These are phyloP conservation scores for Astreopora myriophthalma DNA, from an alignment of 64 coral and sea anemone genomes.

Conservation along the genomic window DNA sequence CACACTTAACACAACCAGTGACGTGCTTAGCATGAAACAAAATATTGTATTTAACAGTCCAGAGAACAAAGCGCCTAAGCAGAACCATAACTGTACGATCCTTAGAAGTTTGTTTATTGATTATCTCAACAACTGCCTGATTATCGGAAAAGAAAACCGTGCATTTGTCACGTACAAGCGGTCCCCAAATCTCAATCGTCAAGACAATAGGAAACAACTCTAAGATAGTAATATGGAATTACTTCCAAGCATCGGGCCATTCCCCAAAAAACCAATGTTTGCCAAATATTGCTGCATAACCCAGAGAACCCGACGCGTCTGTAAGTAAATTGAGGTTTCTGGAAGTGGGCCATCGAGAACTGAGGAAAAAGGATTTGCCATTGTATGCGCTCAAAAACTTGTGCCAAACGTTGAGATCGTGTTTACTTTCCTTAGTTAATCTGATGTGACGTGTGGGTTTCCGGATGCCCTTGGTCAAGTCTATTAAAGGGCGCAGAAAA, in stretches of 20 bases:
- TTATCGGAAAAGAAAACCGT: conserved; percentile 12
- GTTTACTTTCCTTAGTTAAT: no score
- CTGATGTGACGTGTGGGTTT: no score
- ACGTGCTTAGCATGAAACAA: conserved; percentile 15
- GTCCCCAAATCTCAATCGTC: conserved; percentile 9
- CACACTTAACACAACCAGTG: background rate
- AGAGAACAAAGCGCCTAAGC: background rate
- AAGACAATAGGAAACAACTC: background rate
- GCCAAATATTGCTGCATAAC: conserved; percentile 28
- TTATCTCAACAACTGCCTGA: background rate
- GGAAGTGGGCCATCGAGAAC: no score
- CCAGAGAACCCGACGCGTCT: background rate
- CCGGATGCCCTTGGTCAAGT: no score
- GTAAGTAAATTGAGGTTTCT: no score
- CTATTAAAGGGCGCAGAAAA: no score
- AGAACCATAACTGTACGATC: conserved; percentile 13
- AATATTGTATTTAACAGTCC: background rate
- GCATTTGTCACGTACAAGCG: background rate
- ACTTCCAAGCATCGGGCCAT: background rate
- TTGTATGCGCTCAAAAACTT: background rate
- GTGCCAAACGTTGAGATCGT: no score
- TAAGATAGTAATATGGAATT: background rate
- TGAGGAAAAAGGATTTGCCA: no score
- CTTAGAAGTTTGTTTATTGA: conserved; percentile 24
- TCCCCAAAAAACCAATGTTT: conserved; percentile 24